phyloP scores from a whole-genome alignment of 2,797 vertebrate species.

The Crax fasciolata region DNA sequence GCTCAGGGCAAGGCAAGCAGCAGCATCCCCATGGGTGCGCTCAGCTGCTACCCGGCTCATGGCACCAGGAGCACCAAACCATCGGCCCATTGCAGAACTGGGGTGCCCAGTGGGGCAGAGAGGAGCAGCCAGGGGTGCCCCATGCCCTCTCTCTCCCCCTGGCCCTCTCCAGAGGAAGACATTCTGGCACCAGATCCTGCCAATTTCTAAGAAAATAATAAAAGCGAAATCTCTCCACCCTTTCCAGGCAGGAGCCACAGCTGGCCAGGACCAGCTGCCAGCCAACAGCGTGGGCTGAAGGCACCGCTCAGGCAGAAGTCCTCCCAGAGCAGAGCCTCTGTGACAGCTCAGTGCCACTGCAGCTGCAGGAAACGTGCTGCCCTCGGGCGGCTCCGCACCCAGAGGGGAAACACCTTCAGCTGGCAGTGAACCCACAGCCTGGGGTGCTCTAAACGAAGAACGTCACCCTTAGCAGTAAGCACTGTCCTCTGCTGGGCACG shows the following conservation, averaged over 20 bases:
- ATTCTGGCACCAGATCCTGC: not conserved
- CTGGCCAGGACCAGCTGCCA: constrained; percentile 42
- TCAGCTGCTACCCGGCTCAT: rapidly evolving
- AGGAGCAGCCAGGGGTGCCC: not conserved
- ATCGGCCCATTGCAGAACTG: not conserved
- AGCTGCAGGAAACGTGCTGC: too few species aligned
- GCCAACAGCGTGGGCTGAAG: not conserved
- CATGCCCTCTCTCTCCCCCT: not conserved
- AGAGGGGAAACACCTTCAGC: too few species aligned
- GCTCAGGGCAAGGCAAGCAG: not conserved
- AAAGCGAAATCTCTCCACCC: not conserved
- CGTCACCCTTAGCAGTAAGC: not conserved
- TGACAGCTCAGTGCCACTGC: rapidly evolving
- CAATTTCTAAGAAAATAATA: not conserved
- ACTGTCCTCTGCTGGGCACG: not conserved
- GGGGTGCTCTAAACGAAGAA: not conserved
- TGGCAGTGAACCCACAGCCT: not conserved
- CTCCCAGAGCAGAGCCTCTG: not conserved
- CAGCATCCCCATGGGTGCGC: not conserved
- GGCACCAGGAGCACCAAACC: not conserved
- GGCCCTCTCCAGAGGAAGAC: not conserved
- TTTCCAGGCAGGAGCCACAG: constrained; percentile 23
- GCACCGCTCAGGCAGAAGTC: constrained; percentile 27
- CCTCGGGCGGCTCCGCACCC: not conserved
- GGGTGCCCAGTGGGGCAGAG: not conserved